Evolutionary conservation across 2,113 vertebrate species (phyloP).

Genomic region (Larimichthys crocea): DNA sequence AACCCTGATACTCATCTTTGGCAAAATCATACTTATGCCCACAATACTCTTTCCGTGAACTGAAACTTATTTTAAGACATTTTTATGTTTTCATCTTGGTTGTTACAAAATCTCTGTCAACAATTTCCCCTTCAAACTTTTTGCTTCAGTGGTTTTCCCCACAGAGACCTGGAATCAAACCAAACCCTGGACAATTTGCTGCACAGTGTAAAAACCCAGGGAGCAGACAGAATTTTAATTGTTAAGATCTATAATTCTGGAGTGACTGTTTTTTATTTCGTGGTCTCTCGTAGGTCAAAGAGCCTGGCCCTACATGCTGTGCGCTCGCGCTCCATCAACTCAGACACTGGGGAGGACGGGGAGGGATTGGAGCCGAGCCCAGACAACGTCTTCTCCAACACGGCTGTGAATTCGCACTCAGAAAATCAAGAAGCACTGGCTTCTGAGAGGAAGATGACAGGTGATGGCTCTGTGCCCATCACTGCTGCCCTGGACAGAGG

Average conservation of each 20-base stretch:
- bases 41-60: not conserved
- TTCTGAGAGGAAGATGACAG: constrained; percentile 39
- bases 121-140: not conserved
- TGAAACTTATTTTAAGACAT: not conserved
- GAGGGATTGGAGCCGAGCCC: constrained; percentile 74
- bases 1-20: not conserved
- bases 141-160: not conserved
- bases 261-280: not conserved
- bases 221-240: not conserved
- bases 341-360: constrained; percentile 78
- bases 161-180: not conserved
- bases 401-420: constrained; percentile 71
- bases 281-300: constrained; percentile 86
- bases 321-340: constrained; percentile 79
- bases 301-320: constrained; percentile 88
- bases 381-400: constrained; percentile 79
- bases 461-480: constrained; percentile 22
- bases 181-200: not conserved
- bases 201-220: not conserved
- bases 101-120: not conserved
- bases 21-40: not conserved
- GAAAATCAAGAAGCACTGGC: constrained; percentile 41
- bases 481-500: not conserved
- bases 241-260: not conserved
- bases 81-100: not conserved